phyloP scores from a whole-genome alignment of 2,888 invertebrate genomes.

The Antheraea yamamai region DNA sequence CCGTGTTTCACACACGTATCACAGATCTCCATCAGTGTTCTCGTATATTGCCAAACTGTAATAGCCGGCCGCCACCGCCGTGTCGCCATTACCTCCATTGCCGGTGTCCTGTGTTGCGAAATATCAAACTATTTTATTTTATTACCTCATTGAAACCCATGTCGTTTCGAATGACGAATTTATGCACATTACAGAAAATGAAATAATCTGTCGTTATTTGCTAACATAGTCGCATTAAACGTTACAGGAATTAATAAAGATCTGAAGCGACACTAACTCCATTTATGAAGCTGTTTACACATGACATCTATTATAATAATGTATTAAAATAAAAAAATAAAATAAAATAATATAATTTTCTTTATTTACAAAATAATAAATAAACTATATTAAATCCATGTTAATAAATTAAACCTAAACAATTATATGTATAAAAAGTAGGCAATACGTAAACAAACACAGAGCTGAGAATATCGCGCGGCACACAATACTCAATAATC shows the following conservation, averaged over 20 bases:
- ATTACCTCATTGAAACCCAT: neutral
- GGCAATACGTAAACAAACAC: constrained; percentile 53
- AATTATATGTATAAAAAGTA: constrained; percentile 33
- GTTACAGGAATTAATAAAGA: neutral
- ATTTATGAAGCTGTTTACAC: neutral
- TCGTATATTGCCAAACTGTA: constrained; percentile 2
- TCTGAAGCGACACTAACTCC: neutral
- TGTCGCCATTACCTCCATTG: neutral
- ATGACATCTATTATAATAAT: neutral
- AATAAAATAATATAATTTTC: constrained; percentile 26
- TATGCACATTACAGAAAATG: neutral
- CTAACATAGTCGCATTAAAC: neutral
- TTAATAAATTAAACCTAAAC: constrained; percentile 49
- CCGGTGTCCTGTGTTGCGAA: constrained; percentile 8
- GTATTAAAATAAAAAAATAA: neutral
- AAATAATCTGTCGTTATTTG: neutral
- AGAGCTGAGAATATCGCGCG: constrained; percentile 22
- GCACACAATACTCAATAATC: constrained; percentile 22
- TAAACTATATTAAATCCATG: constrained; percentile 48
- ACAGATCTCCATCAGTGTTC: neutral
- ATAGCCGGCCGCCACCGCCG: neutral
- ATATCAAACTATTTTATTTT: neutral
- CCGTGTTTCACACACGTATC: neutral
- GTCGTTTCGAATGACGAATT: neutral
- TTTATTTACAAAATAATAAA: constrained; percentile 51